These are phyloP conservation scores for Sprattus sprattus DNA, from an alignment of 2,113 vertebrate genomes.

Conservation along the genomic window DNA sequence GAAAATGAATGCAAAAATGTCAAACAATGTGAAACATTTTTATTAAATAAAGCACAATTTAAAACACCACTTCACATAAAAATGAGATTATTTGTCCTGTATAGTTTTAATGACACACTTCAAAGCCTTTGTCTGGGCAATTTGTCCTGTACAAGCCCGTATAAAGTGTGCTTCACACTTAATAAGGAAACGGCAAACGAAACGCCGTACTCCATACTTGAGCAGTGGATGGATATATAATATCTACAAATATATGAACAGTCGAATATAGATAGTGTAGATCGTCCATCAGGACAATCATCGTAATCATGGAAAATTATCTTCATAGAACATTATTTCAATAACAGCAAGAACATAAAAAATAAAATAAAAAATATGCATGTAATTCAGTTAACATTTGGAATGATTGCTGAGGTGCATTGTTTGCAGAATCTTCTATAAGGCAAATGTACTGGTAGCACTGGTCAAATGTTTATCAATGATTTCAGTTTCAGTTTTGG, in stretches of 20 bases:
- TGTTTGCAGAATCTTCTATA: not conserved
- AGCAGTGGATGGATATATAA: not conserved
- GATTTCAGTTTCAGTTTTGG: not conserved
- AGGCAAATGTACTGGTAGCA: not conserved
- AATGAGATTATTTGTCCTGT: not conserved
- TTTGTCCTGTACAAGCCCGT: not conserved
- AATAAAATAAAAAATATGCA: not conserved
- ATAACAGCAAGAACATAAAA: not conserved
- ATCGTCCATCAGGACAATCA: not conserved
- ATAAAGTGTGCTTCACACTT: not conserved
- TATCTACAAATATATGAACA: not conserved
- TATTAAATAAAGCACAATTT: slow-evolving; percentile 4
- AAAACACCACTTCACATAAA: slow-evolving; percentile 9
- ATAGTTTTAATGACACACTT: not conserved
- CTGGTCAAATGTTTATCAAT: not conserved
- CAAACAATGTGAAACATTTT: not conserved
- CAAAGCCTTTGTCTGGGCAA: not conserved
- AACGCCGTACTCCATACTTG: not conserved
- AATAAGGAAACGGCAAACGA: not conserved
- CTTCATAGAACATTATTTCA: not conserved
- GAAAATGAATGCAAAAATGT: not conserved
- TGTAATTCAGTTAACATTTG: not conserved
- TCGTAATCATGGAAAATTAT: not conserved
- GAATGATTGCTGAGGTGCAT: not conserved
- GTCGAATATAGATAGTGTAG: not conserved